phyloP scores from a whole-genome alignment of 2,113 vertebrate genomes.

The Nibea coibor region DNA sequence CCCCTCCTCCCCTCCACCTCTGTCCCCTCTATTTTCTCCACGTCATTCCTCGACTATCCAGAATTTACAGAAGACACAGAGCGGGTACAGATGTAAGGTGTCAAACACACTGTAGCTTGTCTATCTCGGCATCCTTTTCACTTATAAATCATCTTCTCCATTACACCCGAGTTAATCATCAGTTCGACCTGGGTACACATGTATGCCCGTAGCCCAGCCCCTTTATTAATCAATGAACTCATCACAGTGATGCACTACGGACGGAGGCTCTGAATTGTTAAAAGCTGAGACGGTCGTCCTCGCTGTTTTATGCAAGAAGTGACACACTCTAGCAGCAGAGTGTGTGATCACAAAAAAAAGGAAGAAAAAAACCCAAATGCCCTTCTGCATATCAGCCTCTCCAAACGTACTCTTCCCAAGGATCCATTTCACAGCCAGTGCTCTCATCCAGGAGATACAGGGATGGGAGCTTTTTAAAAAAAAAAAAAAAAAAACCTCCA shows the following conservation, averaged over 20 bases:
- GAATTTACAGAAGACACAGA: slow-evolving; percentile 51
- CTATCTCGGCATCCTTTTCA: slow-evolving; percentile 30
- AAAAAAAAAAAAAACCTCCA: neutral
- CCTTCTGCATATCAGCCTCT: slow-evolving; percentile 48
- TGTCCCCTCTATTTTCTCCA: slow-evolving; percentile 44
- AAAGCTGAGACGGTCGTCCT: neutral
- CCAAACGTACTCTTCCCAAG: slow-evolving; percentile 57
- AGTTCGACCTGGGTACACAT: slow-evolving; percentile 24
- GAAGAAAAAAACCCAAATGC: neutral
- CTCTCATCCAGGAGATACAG: slow-evolving; percentile 54
- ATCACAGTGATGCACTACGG: slow-evolving; percentile 47
- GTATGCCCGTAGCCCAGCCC: slow-evolving; percentile 22
- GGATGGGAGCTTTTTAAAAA: slow-evolving; percentile 60
- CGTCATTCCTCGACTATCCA: slow-evolving; percentile 58
- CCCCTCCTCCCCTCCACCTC: neutral
- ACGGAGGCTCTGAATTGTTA: slow-evolving; percentile 1
- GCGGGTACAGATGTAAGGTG: slow-evolving; percentile 25
- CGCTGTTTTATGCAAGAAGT: slow-evolving; percentile 26
- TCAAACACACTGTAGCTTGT: slow-evolving; percentile 7
- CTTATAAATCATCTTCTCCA: slow-evolving; percentile 36
- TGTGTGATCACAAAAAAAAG: slow-evolving; percentile 8
- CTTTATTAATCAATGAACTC: slow-evolving; percentile 43
- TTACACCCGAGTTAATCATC: slow-evolving; percentile 43
- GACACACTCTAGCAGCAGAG: slow-evolving; percentile 1
- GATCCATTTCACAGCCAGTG: slow-evolving; percentile 71